Evolutionary conservation across 2,113 vertebrate species (phyloP), one percentile per base, ranked within the genome.

Genomic region (Boleophthalmus pectinirostris): DNA sequence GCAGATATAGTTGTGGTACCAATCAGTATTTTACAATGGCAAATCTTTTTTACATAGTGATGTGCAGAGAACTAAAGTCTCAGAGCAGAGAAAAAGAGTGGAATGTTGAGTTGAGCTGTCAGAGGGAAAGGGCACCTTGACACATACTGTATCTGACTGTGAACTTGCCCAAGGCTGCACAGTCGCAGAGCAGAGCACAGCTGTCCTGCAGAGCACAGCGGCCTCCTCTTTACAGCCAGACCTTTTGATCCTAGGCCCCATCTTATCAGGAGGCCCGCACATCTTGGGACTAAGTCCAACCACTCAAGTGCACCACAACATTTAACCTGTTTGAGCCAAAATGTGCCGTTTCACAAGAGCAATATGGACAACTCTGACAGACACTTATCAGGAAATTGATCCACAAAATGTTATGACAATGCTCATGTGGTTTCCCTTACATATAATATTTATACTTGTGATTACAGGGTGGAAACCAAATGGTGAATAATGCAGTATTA

Each of bases 91-190:
- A 73, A 73, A 66, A 38, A 73, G 69, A 78, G 43, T 58, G 80
- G 73, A 89, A 88, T 90, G 75, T 88, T 82, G 81, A 72, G 25
- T 51, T 68, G 67, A 80, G 84, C 81, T 89, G 85, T 81, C 89
- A 87, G 80, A 80, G 74, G 69, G 75, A 84, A 77, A 79, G 88
- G 89, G 87, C 88, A 90, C 88, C 87, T 86, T 91, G 89, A 90
- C 88, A 90, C 85, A 88, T 85, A 79, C 79, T 84, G 73, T 58
- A 74, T 81, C 74, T 80, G 65, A 16, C 76, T 78, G 88, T 80
- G 88, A 88, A 87, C 85, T 72, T 74, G 53, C 70, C 77, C 70
- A 79, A 81, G 85, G 87, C 68, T 71, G 72, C 51, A 74, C 69
- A 65, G 72, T 79, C n/a, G 75, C 58, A 69, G 70, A 78, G 75